Percentiles rank a stretch among this genome's conserved stretches.
Evolutionary conservation across 2,888 invertebrate genomes (phyloP).

Genomic region (Drosophila anomalata): DNA sequence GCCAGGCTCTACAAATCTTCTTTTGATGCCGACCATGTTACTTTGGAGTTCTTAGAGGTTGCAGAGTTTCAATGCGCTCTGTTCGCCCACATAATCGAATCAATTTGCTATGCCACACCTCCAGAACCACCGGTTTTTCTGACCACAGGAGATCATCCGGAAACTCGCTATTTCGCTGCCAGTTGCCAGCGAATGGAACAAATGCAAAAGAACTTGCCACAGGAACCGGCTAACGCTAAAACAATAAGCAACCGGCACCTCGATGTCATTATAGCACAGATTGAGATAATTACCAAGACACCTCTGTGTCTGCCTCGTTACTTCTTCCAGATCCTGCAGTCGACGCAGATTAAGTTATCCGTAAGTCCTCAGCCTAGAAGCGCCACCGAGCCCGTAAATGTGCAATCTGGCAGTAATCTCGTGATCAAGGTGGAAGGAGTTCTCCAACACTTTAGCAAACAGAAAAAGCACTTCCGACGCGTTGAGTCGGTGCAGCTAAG

Average conservation of each 20-base stretch:
- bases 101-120: slow-evolving; percentile 83
- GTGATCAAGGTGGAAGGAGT: slow-evolving; percentile 98
- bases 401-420: slow-evolving; percentile 92
- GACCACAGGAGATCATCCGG: slow-evolving; percentile 82
- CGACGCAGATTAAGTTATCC: slow-evolving; percentile 91
- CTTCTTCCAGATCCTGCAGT: slow-evolving; percentile 93
- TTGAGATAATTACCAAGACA: slow-evolving; percentile 87
- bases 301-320: slow-evolving; percentile 90
- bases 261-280: slow-evolving; percentile 86
- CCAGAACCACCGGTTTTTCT: slow-evolving; percentile 82
- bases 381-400: slow-evolving; percentile 92
- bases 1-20: slow-evolving; percentile 92
- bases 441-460: slow-evolving; percentile 88
- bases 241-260: slow-evolving; percentile 84
- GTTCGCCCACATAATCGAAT: slow-evolving; percentile 83
- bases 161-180: slow-evolving; percentile 81
- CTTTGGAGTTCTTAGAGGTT: slow-evolving; percentile 89
- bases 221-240: slow-evolving; percentile 80
- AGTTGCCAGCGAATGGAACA: slow-evolving; percentile 82
- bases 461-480: slow-evolving; percentile 88
- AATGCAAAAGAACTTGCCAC: slow-evolving; percentile 80
- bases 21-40: slow-evolving; percentile 93
- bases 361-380: slow-evolving; percentile 92
- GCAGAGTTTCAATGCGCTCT: slow-evolving; percentile 82
- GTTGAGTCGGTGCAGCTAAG: slow-evolving; percentile 89